A percentile compares a stretch with the other conserved stretches of the same genome.
Evolutionary conservation across 30 jellyfish, hydroid and myxozoan species (phyloP).

Genomic region (Catostylus mosaicus): DNA sequence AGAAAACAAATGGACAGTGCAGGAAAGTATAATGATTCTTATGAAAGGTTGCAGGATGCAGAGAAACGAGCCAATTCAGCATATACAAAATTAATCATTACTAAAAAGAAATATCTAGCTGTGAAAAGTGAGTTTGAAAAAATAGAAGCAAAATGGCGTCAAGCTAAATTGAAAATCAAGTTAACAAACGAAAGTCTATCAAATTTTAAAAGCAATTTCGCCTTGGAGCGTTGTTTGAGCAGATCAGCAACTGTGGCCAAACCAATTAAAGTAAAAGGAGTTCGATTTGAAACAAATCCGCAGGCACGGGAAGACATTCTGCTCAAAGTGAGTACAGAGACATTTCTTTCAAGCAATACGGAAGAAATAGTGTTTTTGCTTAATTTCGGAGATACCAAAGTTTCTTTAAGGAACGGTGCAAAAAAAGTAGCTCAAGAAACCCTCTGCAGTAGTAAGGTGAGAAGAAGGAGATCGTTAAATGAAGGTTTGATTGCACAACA

Average conservation of each 20-base stretch:
- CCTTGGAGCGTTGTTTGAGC: constrained; percentile 52
- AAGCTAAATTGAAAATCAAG: constrained; percentile 30
- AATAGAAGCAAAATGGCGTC: constrained; percentile 16
- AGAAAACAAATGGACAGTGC: constrained; percentile 50
- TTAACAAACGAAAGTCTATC: constrained; percentile 34
- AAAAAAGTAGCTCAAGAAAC: constrained; percentile 30
- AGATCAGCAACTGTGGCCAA: background rate
- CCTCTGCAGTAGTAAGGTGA: constrained; percentile 22
- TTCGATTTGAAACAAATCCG: constrained; percentile 33
- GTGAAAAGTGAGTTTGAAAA: constrained; percentile 51
- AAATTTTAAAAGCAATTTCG: constrained; percentile 34
- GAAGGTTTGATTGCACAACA: background rate
- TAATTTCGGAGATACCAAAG: constrained; percentile 42
- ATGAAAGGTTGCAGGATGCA: constrained; percentile 40
- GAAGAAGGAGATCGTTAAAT: constrained; percentile 45
- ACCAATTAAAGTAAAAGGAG: constrained; percentile 6
- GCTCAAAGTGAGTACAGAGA: background rate
- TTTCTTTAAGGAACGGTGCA: constrained; percentile 44
- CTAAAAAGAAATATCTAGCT: constrained; percentile 27
- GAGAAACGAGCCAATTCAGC: background rate
- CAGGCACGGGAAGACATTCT: constrained; percentile 28
- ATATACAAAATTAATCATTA: background rate
- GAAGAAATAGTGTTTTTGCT: constrained; percentile 12
- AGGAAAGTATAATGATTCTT: constrained; percentile 50
- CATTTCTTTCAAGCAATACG: background rate